Conservation (phyloP, 2,888 invertebrate species). For the Orchesellides sinensis region DNA sequence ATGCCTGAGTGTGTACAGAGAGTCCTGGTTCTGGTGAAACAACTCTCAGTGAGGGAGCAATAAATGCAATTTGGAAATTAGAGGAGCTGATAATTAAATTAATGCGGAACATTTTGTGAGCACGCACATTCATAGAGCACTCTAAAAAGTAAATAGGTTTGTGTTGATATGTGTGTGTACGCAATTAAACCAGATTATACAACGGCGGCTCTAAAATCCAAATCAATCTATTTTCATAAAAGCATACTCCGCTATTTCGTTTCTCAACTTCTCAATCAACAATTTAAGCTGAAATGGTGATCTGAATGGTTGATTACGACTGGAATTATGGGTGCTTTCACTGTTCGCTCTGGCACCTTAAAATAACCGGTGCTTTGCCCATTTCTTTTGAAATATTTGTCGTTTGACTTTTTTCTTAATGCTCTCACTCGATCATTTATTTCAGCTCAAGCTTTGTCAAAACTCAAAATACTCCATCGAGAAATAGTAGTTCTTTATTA, state of each 20-base stretch:
- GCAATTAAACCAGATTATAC: neutral
- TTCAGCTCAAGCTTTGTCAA: too few relatives aligned
- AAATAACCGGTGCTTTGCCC: conserved; percentile 55
- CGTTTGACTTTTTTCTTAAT: too few relatives aligned
- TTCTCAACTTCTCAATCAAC: neutral
- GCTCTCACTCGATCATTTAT: too few relatives aligned
- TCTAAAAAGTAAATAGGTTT: too few relatives aligned
- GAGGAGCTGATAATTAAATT: conserved; percentile 75
- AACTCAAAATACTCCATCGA: too few relatives aligned
- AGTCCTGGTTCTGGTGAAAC: too few relatives aligned
- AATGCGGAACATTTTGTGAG: too few relatives aligned
- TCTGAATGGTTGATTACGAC: conserved; percentile 22
- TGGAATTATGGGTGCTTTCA: conserved; percentile 39
- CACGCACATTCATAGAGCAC: too few relatives aligned
- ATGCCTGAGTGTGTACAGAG: conserved; percentile 29
- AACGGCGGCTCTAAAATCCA: neutral
- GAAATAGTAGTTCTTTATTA: too few relatives aligned
- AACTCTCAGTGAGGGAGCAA: conserved; percentile 28
- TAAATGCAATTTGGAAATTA: conserved; percentile 69
- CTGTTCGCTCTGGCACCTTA: conserved; percentile 52
- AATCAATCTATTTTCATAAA: neutral
- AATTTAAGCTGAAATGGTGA: neutral
- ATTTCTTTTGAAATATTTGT: too few relatives aligned
- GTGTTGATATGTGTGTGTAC: too few relatives aligned
- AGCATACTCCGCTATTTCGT: neutral